Evolutionary conservation across 2,888 invertebrate genomes (phyloP), one percentile per base, ranked within the genome.

Genomic region (Dolichopus griseipennis): DNA sequence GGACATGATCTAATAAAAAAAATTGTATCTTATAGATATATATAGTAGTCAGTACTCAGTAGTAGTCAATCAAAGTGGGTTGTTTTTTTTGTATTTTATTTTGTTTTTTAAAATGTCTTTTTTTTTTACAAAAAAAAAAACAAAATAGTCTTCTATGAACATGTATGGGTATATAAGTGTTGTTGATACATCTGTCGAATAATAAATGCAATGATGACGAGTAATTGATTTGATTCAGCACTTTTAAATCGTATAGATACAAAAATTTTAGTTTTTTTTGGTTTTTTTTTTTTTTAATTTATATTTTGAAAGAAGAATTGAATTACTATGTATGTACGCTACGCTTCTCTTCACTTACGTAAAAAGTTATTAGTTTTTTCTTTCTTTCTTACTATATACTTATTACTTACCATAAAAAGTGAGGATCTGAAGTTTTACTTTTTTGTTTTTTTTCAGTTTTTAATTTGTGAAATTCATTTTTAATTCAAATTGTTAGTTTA

Each of bases 141-240:
- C 74, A 77, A 79, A 80, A 78, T 72, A 76, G 78, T 63, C 71
- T 77, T 52, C 9, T 52, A 9, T 18, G 52, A 18, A 18, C 18
- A 9, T 18, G 52, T 52, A 18, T 52, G 70, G 80, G 18, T 79
- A 79, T n/a, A n/a, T n/a, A n/a, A n/a, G n/a, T n/a, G 69, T 77
- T 79, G 0, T 69, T 78, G 27, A 78, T 79, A 77, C 75, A 77
- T 61, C 70, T 80, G 62, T 77, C 80, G 68, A 78, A 78, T 18
- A 79, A 78, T 62, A 76, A 79, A 3, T 76, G 80, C 62, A 74
- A 18, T 52, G 52, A 52, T 52, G 52, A 52, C 52, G 2, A 18
- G 52, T 52, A 52, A 52, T 52, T 52, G 52, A 52, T 52, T 52
- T 52, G 52, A 52, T 52, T 52, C 52, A 52, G 52, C 52, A 18